These are phyloP conservation scores for Amphiprion percula DNA, from an alignment of 2,113 vertebrate species.

Conservation along the genomic window DNA sequence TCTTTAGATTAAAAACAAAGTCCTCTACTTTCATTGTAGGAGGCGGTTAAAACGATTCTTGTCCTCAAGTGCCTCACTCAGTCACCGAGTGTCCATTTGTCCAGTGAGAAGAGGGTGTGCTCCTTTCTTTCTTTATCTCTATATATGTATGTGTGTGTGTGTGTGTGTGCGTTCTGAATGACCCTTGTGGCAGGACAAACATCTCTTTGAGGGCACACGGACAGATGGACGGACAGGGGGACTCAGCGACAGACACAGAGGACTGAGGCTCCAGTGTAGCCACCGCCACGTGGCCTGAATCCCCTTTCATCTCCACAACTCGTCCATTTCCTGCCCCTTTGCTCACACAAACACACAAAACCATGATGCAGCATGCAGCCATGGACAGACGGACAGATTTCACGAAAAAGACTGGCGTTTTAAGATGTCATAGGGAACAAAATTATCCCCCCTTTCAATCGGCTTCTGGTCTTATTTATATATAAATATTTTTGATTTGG, in stretches of 20 bases:
- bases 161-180: slow-evolving; percentile 37
- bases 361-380: slow-evolving; percentile 55
- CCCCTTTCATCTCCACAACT: slow-evolving; percentile 66
- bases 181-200: slow-evolving; percentile 65
- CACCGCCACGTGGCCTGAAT: slow-evolving; percentile 59
- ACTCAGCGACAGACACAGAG: slow-evolving; percentile 72
- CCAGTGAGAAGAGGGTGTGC: slow-evolving; percentile 53
- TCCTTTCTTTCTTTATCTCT: slow-evolving; percentile 13
- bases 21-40: slow-evolving; percentile 21
- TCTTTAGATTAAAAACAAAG: slow-evolving; percentile 40
- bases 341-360: slow-evolving; percentile 16
- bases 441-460: slow-evolving; percentile 8
- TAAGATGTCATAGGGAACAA: background rate
- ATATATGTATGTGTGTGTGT: background rate
- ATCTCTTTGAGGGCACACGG: slow-evolving; percentile 65
- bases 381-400: slow-evolving; percentile 1
- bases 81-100: slow-evolving; percentile 59
- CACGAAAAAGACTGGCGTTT: background rate
- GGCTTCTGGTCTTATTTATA: slow-evolving; percentile 33
- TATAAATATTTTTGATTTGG: slow-evolving; percentile 43
- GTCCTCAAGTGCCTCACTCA: slow-evolving; percentile 54
- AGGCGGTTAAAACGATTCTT: slow-evolving; percentile 21
- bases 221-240: slow-evolving; percentile 66
- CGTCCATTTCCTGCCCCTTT: slow-evolving; percentile 63
- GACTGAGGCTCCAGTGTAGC: slow-evolving; percentile 75